These are phyloP conservation scores for Lutraria lutraria DNA, from an alignment of 2,888 invertebrate species.

Conservation along the genomic window DNA sequence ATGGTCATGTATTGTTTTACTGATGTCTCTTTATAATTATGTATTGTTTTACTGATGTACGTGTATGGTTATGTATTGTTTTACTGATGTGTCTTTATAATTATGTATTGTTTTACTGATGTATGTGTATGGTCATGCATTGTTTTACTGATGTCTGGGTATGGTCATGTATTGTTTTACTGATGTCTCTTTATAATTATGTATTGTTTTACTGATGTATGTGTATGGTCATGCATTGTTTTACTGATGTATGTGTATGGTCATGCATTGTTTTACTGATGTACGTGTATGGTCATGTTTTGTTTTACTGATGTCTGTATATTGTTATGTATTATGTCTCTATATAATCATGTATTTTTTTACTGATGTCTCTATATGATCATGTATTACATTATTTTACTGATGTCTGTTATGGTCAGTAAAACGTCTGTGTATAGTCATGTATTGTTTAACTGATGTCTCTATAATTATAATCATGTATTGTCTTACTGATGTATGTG, in stretches of 20 bases:
- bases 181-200: not conserved
- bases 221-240: not conserved
- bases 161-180: not conserved
- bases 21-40: too few relatives aligned
- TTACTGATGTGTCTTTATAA: too few relatives aligned
- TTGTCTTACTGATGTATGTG: not conserved
- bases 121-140: not conserved
- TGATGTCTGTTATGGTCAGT: not conserved
- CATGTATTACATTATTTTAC: not conserved
- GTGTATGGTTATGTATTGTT: too few relatives aligned
- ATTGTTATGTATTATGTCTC: not conserved
- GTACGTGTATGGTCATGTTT: not conserved
- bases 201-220: too few relatives aligned
- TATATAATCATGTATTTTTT: not conserved
- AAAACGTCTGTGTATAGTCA: not conserved
- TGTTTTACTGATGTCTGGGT: not conserved
- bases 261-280: not conserved
- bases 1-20: too few relatives aligned
- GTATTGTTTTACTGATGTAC: too few relatives aligned
- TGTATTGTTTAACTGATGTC: not conserved
- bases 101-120: not conserved
- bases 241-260: not conserved
- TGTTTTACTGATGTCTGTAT: not conserved
- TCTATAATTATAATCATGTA: not conserved
- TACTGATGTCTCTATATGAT: not conserved